phyloP scores from a whole-genome alignment of 2,797 vertebrate genomes.

The Enteromius mattozi region DNA sequence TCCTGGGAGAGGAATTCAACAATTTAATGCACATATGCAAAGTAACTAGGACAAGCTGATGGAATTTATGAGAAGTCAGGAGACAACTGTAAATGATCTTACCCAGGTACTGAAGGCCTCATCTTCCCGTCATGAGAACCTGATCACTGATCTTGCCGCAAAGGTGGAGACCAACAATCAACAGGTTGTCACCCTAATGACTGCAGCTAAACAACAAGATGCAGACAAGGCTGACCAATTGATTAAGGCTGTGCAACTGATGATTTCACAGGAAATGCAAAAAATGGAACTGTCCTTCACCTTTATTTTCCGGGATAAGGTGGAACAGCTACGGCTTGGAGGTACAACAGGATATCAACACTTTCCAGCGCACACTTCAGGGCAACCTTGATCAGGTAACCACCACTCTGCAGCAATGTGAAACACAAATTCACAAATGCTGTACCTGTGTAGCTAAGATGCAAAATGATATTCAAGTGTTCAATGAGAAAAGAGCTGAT shows the following conservation, averaged over 20 bases:
- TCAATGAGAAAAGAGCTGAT: not conserved
- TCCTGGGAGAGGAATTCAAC: not conserved
- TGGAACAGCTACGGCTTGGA: not conserved
- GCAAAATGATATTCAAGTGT: not conserved
- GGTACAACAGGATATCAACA: not conserved
- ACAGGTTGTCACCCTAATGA: conserved; percentile 6
- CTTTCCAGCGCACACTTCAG: not conserved
- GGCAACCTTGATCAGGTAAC: not conserved
- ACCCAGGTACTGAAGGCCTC: not conserved
- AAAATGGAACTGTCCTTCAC: not conserved
- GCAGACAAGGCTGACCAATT: not conserved
- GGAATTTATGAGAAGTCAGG: not conserved
- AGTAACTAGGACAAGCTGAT: not conserved
- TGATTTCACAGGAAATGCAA: not conserved
- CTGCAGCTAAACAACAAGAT: not conserved
- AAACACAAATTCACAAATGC: not conserved
- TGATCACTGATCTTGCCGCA: not conserved
- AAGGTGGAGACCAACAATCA: conserved; percentile 6
- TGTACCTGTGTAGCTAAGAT: not conserved
- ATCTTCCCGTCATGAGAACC: no score
- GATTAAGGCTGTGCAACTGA: not conserved
- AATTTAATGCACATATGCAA: not conserved
- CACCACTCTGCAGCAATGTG: not conserved
- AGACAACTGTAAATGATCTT: not conserved
- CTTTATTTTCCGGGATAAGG: not conserved